Base-by-base conservation (phyloP, 2,113 vertebrate genomes). In the Peromyscus polionotus region DNA sequence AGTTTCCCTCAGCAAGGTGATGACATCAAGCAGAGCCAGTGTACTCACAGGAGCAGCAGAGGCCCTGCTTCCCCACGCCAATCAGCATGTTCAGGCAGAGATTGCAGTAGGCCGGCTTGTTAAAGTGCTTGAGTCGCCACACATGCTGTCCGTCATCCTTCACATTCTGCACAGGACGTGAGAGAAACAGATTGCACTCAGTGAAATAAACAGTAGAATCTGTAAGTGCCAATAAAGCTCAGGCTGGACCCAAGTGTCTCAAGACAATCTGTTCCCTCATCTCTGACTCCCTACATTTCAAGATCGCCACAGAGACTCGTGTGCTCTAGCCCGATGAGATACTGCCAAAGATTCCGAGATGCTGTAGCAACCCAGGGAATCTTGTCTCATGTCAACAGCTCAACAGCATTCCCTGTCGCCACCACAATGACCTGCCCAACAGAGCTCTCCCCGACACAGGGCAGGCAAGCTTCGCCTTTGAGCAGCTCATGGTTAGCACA, bases 21-120 rank as follows among this genome's bases (percentile, higher is more conserved):
- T 5, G 61, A 31, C 1, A 2, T 68, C 16, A 2, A 17, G 73
- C 14, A 22, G 85, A 26, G 36, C 51, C 5, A 1, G 45, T 10
- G 45, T 97, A 99, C 99, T 99, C 98, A 99, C 99, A 99, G 5
- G 99, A 99, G 98, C 99, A 99, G 98, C 99, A 99, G 91, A 99
- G 99, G 33, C 99, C 99, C 97, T 99, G 99, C 97, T 99, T 99
- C 67, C 99, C 99, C 96, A 99, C 99, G 16, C 99, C 99, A 0
- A 99, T 99, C 77, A 99, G 98, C 99, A 99, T 99, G 98, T 99
- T 99, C 97, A 99, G 98, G 96, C 99, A 99, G 94, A 99, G 99
- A 98, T 99, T 99, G 96, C 99, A 99, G 98, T 99, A 99, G 61
- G 99, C 99, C 61, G 99, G 99, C 95, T 99, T 99, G 98, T 99